phyloP scores from a whole-genome alignment of 2,888 invertebrate genomes.

The Archaeoteleia sp. region DNA sequence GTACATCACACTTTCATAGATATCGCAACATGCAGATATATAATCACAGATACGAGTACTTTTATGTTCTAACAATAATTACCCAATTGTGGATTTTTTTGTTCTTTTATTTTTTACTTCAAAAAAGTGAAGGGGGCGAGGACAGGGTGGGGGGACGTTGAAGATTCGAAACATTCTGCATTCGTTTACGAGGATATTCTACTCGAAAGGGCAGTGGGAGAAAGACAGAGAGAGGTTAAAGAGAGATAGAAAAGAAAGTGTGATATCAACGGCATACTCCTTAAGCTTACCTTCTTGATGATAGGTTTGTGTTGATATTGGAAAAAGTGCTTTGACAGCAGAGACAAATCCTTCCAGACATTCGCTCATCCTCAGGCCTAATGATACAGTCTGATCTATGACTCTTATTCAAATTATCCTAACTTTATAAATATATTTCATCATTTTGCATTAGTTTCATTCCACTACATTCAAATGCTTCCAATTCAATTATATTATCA shows the following conservation, averaged over 20 bases:
- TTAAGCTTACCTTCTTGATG: slow-evolving; percentile 73
- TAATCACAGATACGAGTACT: not conserved
- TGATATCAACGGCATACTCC: slow-evolving; percentile 67
- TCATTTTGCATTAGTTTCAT: slow-evolving; percentile 45
- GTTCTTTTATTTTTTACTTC: not conserved
- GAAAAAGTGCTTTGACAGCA: slow-evolving; percentile 74
- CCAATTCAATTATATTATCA: too few relatives aligned
- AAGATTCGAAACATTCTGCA: slow-evolving; percentile 44
- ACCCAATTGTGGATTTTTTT: not conserved
- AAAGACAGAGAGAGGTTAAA: slow-evolving; percentile 10
- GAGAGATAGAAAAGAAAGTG: slow-evolving; percentile 58
- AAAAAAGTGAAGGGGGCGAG: not conserved
- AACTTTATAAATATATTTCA: slow-evolving; percentile 59
- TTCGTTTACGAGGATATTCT: slow-evolving; percentile 40
- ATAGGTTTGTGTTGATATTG: slow-evolving; percentile 73
- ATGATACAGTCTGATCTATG: slow-evolving; percentile 72
- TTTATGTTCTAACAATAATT: not conserved
- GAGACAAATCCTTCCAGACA: slow-evolving; percentile 74
- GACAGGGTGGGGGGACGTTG: slow-evolving; percentile 8
- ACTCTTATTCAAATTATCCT: slow-evolving; percentile 68
- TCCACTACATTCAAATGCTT: not conserved
- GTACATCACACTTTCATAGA: slow-evolving; percentile 1
- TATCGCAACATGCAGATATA: slow-evolving; percentile 12
- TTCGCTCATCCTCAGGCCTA: slow-evolving; percentile 74
- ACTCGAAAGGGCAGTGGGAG: slow-evolving; percentile 23